A percentile compares a stretch with the other conserved stretches of the same genome.
Evolutionary conservation across 2,113 vertebrate species (phyloP).

Genomic region (Pseudopipra pipra): DNA sequence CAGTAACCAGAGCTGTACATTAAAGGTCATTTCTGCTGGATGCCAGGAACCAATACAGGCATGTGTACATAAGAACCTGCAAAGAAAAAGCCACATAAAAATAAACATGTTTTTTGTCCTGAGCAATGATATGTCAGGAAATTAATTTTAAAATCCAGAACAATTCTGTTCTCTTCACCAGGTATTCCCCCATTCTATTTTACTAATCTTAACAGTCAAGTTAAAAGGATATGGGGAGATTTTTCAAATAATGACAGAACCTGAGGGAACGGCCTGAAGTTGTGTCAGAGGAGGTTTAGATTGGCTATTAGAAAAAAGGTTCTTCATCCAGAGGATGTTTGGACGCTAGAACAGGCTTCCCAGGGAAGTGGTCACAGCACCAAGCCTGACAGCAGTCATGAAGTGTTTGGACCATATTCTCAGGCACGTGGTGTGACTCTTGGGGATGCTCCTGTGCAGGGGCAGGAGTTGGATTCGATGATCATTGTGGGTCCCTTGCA

Average conservation of each 20-base stretch:
- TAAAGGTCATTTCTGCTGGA: constrained; percentile 56
- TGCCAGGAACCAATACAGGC: not conserved
- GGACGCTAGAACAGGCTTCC: not conserved
- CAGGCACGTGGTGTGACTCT: not conserved
- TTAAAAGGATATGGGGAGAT: not conserved
- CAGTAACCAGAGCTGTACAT: not conserved
- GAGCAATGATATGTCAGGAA: not conserved
- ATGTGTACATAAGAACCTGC: not conserved
- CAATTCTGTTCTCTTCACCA: not conserved
- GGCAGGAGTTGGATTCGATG: not conserved
- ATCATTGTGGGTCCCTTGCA: not conserved
- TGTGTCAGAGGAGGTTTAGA: not conserved
- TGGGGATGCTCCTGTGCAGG: not conserved
- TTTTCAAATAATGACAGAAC: not conserved
- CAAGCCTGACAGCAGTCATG: not conserved
- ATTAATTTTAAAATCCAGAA: not conserved
- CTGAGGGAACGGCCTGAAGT: not conserved
- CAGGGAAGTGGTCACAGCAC: not conserved
- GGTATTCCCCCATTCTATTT: not conserved
- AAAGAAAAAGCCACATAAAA: constrained; percentile 41
- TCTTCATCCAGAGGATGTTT: not conserved
- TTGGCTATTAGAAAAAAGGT: not conserved
- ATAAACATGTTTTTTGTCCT: not conserved
- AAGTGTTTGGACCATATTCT: not conserved
- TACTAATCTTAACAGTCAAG: not conserved